Evolutionary conservation across 2,113 vertebrate genomes (phyloP), one percentile per base, ranked within the genome.

Genomic region (Eptesicus fuscus): DNA sequence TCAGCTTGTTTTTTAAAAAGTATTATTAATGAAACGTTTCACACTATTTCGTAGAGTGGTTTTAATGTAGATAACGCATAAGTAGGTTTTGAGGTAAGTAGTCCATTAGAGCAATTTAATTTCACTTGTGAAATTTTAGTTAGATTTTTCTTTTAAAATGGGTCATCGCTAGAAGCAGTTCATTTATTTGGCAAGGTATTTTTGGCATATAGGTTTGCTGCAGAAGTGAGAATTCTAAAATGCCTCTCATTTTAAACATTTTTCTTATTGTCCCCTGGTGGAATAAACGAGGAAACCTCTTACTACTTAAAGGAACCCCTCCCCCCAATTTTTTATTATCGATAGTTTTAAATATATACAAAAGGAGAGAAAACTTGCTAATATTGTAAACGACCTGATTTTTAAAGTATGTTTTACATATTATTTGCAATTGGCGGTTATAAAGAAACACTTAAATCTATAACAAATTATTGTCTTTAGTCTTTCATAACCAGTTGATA

Each of bases 1-100:
- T 88, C 30, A 69, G 28, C 51, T 77, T 69, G 16, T 59, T 92
- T 80, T 61, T 22, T 4, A 0, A 40, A 22, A 30, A 25, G 18
- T n/a, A 37, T 85, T 93, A 40, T 77, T 93, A 56, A 47, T 95
- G n/a, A 56, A 44, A 83, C 9, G 87, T 92, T 91, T 94, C 78
- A 96, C 56, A 47, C 61, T 65, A 9, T 95, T 96, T 95, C 93
- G 83, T 44, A 13, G 35, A 91, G 61, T 93, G 7, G 86, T 96
- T 97, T 97, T 95, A 94, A 82, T 69, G 44, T 86, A 23, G 65
- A 53, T 70, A 92, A 88, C 56, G 94, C 84, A 5, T 56, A 97
- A 95, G 82, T 96, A 93, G 83, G 85, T 96, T 97, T 96, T 96
- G 84, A 91, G 91, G 94, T 96, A 96, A 97, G 83, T 97, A 86